Percentiles rank a stretch among this genome's conserved stretches.
These are phyloP conservation scores for Mythimna vitellina DNA, from an alignment of 2,888 invertebrate genomes.

Conservation along the genomic window DNA sequence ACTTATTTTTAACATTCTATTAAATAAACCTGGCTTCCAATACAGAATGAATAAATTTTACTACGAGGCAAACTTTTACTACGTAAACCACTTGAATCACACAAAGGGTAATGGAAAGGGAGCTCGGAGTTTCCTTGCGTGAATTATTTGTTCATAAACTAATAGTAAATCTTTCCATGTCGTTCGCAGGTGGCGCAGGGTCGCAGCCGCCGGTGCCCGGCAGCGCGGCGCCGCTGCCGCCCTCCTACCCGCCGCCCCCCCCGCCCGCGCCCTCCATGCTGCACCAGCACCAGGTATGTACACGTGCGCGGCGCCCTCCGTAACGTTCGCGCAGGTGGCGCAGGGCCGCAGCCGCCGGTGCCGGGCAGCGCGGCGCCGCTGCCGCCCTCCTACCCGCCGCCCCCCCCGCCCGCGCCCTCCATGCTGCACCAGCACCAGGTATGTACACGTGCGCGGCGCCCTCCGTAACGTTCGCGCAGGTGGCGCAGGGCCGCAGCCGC, in stretches of 20 bases:
- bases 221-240: slow-evolving; percentile 71
- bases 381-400: neutral
- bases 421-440: slow-evolving; percentile 40
- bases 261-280: slow-evolving; percentile 35
- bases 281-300: slow-evolving; percentile 21
- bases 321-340: too few relatives aligned
- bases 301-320: too few relatives aligned
- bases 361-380: neutral
- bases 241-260: slow-evolving; percentile 51
- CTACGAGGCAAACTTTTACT: too few relatives aligned
- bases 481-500: too few relatives aligned
- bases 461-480: too few relatives aligned
- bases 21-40: too few relatives aligned
- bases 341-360: too few relatives aligned
- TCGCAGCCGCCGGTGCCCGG: slow-evolving; percentile 64
- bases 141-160: too few relatives aligned
- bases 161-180: neutral
- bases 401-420: neutral
- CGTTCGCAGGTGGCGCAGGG: neutral
- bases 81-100: too few relatives aligned
- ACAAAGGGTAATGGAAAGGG: slow-evolving; percentile 63
- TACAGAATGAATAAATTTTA: too few relatives aligned
- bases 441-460: neutral
- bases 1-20: too few relatives aligned
- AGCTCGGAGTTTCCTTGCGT: neutral